These are phyloP conservation scores for Sceloporus tristichus DNA, from an alignment of 2,113 vertebrate genomes.

Conservation along the genomic window DNA sequence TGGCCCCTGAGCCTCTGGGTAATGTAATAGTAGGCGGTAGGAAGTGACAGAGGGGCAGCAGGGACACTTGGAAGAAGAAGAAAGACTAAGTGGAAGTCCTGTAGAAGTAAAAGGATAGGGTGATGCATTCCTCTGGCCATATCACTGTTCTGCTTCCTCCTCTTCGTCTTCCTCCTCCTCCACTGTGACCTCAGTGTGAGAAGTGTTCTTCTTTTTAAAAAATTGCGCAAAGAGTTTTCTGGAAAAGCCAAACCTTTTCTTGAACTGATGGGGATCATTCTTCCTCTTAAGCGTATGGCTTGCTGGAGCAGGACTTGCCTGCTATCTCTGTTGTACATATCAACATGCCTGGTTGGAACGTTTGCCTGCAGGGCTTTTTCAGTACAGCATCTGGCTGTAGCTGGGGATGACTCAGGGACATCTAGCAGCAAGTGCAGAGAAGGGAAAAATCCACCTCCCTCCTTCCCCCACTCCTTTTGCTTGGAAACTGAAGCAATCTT, in stretches of 20 bases:
- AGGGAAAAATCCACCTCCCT: conserved; percentile 38
- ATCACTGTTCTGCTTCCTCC: neutral
- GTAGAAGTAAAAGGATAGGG: neutral
- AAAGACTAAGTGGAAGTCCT: neutral
- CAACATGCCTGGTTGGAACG: neutral
- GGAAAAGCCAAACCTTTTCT: conserved; percentile 7
- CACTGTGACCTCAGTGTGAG: neutral
- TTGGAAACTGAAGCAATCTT: conserved; percentile 69
- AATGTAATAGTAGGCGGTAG: neutral
- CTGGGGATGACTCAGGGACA: conserved; percentile 63
- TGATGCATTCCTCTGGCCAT: neutral
- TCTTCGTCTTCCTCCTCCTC: neutral
- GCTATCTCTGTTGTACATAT: neutral
- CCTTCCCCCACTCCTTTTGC: conserved; percentile 35
- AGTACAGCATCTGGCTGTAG: neutral
- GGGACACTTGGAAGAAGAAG: neutral
- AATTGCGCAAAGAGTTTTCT: conserved; percentile 13
- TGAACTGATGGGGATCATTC: conserved; percentile 3
- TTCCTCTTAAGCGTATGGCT: conserved; percentile 13
- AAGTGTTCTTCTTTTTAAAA: neutral
- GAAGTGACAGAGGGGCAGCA: neutral
- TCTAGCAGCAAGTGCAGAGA: conserved; percentile 30
- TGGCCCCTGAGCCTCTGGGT: too few species aligned
- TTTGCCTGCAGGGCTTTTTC: neutral
- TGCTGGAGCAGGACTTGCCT: conserved; percentile 1